Evolutionary conservation across 2,888 invertebrate species (phyloP).

Genomic region (Empis livida): DNA sequence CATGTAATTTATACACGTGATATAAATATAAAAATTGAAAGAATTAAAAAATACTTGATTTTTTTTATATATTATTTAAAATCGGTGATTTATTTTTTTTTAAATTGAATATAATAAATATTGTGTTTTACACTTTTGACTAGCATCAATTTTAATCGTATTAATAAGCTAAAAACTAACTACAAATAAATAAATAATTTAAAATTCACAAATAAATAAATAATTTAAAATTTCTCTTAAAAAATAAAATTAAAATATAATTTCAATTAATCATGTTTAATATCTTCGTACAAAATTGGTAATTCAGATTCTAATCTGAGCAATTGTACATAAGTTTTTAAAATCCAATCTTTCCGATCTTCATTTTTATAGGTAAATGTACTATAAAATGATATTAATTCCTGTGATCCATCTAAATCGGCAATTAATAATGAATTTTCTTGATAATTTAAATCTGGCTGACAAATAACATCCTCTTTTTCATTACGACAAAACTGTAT

Average conservation of each 20-base stretch:
- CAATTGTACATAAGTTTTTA: conserved; percentile 54
- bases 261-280: conserved; percentile 4
- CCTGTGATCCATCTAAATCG: conserved; percentile 62
- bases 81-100: too few species aligned
- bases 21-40: too few species aligned
- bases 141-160: too few species aligned
- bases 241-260: not conserved
- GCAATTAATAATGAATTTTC: conserved; percentile 58
- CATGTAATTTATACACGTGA: too few species aligned
- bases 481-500: conserved; percentile 51
- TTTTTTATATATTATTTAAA: too few species aligned
- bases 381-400: conserved; percentile 63
- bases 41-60: too few species aligned
- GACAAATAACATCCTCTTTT: conserved; percentile 41
- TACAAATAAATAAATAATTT: too few species aligned
- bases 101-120: too few species aligned
- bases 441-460: conserved; percentile 61
- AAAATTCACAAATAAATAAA: too few species aligned
- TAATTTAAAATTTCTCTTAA: too few species aligned
- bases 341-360: conserved; percentile 40
- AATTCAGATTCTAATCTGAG: conserved; percentile 59
- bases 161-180: too few species aligned
- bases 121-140: too few species aligned
- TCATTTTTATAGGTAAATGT: conserved; percentile 39
- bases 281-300: conserved; percentile 50